A percentile compares a stretch with the other conserved stretches of the same genome.
Conservation (phyloP, 1,140 invertebrate genomes). For the Eubasilissa regina region DNA sequence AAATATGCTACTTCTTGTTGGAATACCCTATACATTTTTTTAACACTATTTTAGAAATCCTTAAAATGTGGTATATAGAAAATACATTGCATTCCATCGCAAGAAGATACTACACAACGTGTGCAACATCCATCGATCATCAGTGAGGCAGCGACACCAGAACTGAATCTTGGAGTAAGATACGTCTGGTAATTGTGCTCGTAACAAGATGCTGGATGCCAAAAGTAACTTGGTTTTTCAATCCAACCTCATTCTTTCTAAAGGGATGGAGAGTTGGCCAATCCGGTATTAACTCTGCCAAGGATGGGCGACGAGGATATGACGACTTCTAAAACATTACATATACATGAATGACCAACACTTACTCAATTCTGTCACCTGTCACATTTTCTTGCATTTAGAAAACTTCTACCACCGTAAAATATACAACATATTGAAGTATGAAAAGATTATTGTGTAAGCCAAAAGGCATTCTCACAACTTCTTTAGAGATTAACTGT, state of each 20-base stretch:
- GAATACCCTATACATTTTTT: neutral
- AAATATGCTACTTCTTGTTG: neutral
- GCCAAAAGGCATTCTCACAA: too few species aligned
- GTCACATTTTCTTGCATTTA: too few species aligned
- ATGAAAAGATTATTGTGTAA: too few species aligned
- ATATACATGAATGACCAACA: slow-evolving; percentile 36
- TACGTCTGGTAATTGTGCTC: neutral
- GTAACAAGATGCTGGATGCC: slow-evolving; percentile 37
- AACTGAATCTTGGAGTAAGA: neutral
- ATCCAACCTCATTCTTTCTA: slow-evolving; percentile 83
- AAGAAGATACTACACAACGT: slow-evolving; percentile 2
- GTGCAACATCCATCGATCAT: slow-evolving; percentile 27
- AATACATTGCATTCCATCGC: slow-evolving; percentile 12
- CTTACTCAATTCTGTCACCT: too few species aligned
- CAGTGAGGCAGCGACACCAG: neutral
- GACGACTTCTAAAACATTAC: slow-evolving; percentile 58
- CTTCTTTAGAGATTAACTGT: too few species aligned
- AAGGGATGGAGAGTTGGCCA: slow-evolving; percentile 95
- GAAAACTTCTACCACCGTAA: too few species aligned
- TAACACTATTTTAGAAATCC: neutral
- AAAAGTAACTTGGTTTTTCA: neutral
- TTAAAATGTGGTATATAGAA: neutral
- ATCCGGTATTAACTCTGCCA: slow-evolving; percentile 96
- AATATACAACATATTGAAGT: too few species aligned
- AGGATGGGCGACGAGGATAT: slow-evolving; percentile 83